Percentiles rank a stretch among this genome's conserved stretches.
phyloP scores from a whole-genome alignment of 2,113 vertebrate genomes.

The Lates calcarifer region DNA sequence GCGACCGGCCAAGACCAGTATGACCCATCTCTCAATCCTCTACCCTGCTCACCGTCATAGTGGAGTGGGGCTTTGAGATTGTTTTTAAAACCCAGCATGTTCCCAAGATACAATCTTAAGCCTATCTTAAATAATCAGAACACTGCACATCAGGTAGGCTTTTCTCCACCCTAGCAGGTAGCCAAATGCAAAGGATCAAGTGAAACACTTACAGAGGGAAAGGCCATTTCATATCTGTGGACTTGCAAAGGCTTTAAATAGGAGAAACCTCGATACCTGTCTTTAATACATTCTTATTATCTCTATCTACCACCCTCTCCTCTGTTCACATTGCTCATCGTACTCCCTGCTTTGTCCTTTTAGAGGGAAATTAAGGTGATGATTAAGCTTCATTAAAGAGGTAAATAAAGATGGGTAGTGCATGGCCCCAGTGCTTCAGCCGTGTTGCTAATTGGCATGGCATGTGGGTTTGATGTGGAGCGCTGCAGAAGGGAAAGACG shows the following conservation, averaged over 20 bases:
- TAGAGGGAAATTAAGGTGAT: conserved; percentile 70
- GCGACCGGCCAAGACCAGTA: conserved; percentile 83
- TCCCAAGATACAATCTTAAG: conserved; percentile 78
- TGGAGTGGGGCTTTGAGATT: conserved; percentile 92
- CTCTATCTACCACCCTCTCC: conserved; percentile 7
- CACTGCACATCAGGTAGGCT: conserved; percentile 86
- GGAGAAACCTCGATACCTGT: conserved; percentile 71
- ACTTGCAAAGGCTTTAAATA: conserved; percentile 82
- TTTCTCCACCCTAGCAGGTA: conserved; percentile 87
- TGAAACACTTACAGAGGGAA: conserved; percentile 79
- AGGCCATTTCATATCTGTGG: conserved; percentile 68
- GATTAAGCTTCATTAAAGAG: conserved; percentile 79
- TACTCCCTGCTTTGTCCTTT: conserved; percentile 70
- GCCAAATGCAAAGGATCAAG: conserved; percentile 88
- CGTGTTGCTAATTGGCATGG: conserved; percentile 76
- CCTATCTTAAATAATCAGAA: conserved; percentile 77
- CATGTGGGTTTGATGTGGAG: conserved; percentile 74
- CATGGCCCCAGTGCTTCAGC: conserved; percentile 59
- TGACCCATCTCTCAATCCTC: conserved; percentile 75
- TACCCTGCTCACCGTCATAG: conserved; percentile 87
- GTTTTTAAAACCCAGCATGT: conserved; percentile 85
- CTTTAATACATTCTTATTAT: conserved; percentile 31
- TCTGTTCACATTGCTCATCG: conserved; percentile 42
- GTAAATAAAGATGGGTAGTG: conserved; percentile 76
- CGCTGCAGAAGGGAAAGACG: conserved; percentile 55